phyloP scores from a whole-genome alignment of 2,888 invertebrate genomes.

The Icerya purchasi region DNA sequence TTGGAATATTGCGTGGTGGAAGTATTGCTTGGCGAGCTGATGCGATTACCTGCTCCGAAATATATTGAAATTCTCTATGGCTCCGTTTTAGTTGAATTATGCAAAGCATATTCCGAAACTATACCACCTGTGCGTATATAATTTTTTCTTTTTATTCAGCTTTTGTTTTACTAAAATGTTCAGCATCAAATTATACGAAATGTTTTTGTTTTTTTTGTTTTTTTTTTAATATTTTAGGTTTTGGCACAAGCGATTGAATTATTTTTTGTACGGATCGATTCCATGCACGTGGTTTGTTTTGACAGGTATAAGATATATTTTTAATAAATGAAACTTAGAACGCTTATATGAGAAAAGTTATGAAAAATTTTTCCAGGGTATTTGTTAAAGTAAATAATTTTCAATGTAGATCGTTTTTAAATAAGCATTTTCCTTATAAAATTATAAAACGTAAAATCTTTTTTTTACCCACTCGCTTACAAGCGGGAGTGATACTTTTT shows the following conservation, averaged over 20 bases:
- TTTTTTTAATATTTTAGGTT: slow-evolving; percentile 28
- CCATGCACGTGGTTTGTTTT: slow-evolving; percentile 91
- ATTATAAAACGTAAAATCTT: no score
- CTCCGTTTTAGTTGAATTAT: slow-evolving; percentile 83
- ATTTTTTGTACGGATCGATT: slow-evolving; percentile 81
- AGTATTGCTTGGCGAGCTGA: slow-evolving; percentile 83
- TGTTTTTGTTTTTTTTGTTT: not conserved
- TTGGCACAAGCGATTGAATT: slow-evolving; percentile 95
- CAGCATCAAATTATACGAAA: not conserved
- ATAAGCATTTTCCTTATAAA: no score
- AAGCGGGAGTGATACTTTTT: no score
- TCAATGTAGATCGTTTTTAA: no score
- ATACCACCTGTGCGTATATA: slow-evolving; percentile 57
- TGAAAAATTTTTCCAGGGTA: no score
- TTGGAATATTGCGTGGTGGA: slow-evolving; percentile 96
- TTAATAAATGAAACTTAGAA: no score
- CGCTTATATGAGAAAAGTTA: no score
- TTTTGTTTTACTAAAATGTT: slow-evolving; percentile 9
- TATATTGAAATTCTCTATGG: slow-evolving; percentile 85
- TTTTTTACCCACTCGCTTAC: no score
- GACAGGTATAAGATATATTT: slow-evolving; percentile 39
- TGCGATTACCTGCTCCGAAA: slow-evolving; percentile 72
- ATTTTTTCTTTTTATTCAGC: not conserved
- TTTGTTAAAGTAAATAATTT: no score
- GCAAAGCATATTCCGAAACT: slow-evolving; percentile 85